phyloP scores from a whole-genome alignment of 2,113 vertebrate species.

The Arothron firmamentum region DNA sequence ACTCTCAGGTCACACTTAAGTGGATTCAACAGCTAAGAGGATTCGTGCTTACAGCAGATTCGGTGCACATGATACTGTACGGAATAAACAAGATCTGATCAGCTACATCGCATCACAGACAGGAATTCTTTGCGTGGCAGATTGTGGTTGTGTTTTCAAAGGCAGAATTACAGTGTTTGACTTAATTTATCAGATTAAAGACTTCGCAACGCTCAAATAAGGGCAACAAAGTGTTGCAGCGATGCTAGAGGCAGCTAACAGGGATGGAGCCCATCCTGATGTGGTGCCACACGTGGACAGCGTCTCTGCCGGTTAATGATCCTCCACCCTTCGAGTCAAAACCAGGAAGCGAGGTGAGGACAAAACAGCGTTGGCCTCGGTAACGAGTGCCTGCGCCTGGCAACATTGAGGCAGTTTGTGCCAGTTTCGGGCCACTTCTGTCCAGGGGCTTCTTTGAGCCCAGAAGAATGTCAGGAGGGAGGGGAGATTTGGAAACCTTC shows the following conservation, averaged over 20 bases:
- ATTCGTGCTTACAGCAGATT: conserved; percentile 24
- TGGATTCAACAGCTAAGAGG: conserved; percentile 49
- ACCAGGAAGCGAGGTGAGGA: conserved; percentile 74
- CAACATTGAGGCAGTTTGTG: conserved; percentile 65
- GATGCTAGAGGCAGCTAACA: conserved; percentile 7
- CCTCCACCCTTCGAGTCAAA: conserved; percentile 24
- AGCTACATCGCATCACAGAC: background rate
- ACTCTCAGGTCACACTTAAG: conserved; percentile 50
- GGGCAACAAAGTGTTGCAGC: background rate
- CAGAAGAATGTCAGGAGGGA: conserved; percentile 73
- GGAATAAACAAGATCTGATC: background rate
- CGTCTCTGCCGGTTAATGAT: conserved; percentile 49
- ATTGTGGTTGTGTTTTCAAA: background rate
- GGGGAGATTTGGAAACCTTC: conserved; percentile 66
- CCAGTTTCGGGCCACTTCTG: conserved; percentile 73
- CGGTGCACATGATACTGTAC: conserved; percentile 23
- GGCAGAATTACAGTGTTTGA: no score
- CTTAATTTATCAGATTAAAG: no score
- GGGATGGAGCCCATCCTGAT: background rate
- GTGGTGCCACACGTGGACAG: conserved; percentile 6
- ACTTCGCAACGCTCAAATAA: no score
- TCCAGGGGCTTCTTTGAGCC: conserved; percentile 67
- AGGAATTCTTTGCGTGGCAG: background rate
- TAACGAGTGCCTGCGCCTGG: conserved; percentile 72
- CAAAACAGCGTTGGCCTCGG: conserved; percentile 63